Conservation (phyloP, 2,888 invertebrate species). For the Blastobasis lacticolella region DNA sequence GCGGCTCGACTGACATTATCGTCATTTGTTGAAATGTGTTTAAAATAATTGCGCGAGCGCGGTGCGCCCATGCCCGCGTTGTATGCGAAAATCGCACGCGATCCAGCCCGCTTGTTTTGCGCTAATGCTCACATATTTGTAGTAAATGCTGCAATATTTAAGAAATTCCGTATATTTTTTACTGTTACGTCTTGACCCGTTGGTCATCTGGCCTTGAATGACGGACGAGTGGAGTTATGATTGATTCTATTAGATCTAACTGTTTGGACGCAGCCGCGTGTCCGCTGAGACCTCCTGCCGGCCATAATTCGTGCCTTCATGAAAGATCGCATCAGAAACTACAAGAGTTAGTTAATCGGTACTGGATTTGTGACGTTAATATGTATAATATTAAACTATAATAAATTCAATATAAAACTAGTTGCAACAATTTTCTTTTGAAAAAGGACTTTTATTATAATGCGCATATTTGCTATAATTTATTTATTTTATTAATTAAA, state of each 20-base stretch:
- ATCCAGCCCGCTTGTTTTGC: conserved; percentile 52
- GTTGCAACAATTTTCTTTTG: no score
- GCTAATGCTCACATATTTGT: conserved; percentile 72
- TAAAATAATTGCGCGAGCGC: conserved; percentile 69
- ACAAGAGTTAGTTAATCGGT: no score
- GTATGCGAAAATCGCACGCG: conserved; percentile 67
- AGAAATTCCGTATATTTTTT: conserved; percentile 33
- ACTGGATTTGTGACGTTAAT: no score
- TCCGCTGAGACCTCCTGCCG: conserved; percentile 14
- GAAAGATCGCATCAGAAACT: no score
- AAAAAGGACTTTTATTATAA: no score
- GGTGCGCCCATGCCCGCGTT: conserved; percentile 56
- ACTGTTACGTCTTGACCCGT: conserved; percentile 22
- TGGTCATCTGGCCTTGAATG: conserved; percentile 5
- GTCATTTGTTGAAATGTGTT: conserved; percentile 73
- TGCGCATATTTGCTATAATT: no score
- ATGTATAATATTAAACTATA: no score
- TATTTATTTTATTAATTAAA: no score
- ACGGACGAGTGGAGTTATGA: conserved; percentile 46
- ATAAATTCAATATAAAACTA: no score
- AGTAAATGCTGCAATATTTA: conserved; percentile 50
- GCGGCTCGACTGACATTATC: conserved; percentile 60
- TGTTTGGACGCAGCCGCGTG: conserved; percentile 64
- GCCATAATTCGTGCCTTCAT: no score
- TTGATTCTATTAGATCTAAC: conserved; percentile 62